A percentile compares a stretch with the other conserved stretches of the same genome.
These are phyloP conservation scores for Sebastes oblongus DNA, from an alignment of 2,797 vertebrate genomes.

Conservation along the genomic window DNA sequence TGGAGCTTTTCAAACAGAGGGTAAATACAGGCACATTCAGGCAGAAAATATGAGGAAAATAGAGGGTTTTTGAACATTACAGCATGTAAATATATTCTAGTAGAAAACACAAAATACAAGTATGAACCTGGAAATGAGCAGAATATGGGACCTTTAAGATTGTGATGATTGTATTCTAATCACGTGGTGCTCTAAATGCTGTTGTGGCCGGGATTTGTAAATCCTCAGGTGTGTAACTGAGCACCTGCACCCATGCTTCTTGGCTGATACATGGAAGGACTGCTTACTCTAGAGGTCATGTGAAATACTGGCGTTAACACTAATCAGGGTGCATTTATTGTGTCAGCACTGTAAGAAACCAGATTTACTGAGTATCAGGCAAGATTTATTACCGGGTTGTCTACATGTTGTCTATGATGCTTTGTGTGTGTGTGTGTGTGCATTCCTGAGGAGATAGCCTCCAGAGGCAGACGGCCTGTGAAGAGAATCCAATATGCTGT, in stretches of 20 bases:
- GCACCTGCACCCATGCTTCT: background rate
- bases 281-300: background rate
- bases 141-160: background rate
- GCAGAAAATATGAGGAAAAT: too few species aligned
- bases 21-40: too few species aligned
- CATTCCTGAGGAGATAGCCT: conserved; percentile 49
- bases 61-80: too few species aligned
- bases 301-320: background rate
- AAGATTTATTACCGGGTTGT: conserved; percentile 26
- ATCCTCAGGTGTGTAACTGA: background rate
- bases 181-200: background rate
- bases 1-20: too few species aligned
- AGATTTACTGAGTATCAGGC: conserved; percentile 23
- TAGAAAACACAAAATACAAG: too few species aligned
- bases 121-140: too few species aligned
- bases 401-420: conserved; percentile 24
- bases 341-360: conserved; percentile 1
- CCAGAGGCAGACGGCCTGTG: conserved; percentile 59
- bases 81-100: too few species aligned
- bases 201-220: background rate
- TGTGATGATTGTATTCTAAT: background rate
- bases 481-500: conserved; percentile 79
- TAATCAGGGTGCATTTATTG: conserved; percentile 6
- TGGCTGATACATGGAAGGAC: background rate
- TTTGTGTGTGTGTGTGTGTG: conserved; percentile 18